Conservation (phyloP, 1,140 invertebrate genomes). For the Eriocheir sinensis region DNA sequence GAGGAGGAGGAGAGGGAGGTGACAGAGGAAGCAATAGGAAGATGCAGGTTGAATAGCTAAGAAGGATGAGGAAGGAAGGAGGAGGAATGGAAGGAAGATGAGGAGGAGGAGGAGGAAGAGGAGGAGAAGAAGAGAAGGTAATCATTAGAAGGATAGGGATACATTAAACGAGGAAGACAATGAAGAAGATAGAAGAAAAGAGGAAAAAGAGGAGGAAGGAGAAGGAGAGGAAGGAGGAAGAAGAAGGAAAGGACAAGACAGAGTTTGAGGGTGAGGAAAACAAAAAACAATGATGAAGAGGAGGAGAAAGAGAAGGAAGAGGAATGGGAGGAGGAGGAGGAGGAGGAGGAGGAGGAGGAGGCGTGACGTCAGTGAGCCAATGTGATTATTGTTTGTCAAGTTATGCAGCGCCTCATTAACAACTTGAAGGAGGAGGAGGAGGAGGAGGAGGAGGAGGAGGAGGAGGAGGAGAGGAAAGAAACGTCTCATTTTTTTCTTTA, state of each 20-base stretch:
- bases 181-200: background rate
- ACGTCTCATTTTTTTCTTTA: too few species aligned
- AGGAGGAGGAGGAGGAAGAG: background rate
- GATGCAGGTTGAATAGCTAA: too few species aligned
- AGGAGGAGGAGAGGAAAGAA: background rate
- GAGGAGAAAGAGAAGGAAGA: background rate
- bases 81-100: background rate
- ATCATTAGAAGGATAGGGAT: background rate
- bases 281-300: background rate
- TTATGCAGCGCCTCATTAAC: slow-evolving; percentile 1
- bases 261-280: background rate
- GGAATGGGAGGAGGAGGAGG: background rate
- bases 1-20: background rate
- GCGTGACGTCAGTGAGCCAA: background rate
- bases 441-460: background rate
- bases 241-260: background rate
- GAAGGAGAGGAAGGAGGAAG: background rate
- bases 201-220: background rate
- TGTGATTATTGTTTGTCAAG: background rate
- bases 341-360: background rate
- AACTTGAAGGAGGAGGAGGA: background rate
- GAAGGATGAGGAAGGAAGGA: background rate
- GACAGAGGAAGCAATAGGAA: background rate
- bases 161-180: background rate
- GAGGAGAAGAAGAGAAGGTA: background rate